These are phyloP conservation scores for Chaetura pelagica DNA, from an alignment of 2,113 vertebrate genomes.

Conservation along the genomic window DNA sequence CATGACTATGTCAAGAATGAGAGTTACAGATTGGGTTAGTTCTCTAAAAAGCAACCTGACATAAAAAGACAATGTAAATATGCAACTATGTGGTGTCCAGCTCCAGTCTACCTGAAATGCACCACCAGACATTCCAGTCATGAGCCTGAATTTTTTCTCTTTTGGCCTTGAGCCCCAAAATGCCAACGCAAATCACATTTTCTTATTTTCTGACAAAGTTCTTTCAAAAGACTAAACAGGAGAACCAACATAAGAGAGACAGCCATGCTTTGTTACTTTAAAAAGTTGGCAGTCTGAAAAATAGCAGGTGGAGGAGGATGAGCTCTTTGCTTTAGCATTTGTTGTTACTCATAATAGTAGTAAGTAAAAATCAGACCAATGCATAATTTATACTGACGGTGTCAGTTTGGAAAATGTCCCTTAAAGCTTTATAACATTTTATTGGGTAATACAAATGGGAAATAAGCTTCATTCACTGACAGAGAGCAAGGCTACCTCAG, in stretches of 20 bases:
- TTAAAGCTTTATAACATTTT: neutral
- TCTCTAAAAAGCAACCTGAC: neutral
- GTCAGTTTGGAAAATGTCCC: neutral
- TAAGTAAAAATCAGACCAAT: neutral
- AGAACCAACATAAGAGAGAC: neutral
- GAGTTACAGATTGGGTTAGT: neutral
- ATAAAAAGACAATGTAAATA: neutral
- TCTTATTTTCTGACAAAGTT: neutral
- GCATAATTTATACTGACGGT: neutral
- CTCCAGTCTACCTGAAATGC: neutral
- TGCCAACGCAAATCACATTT: neutral
- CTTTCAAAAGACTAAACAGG: neutral
- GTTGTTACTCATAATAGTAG: neutral
- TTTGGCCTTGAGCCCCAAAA: neutral
- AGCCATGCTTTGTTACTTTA: accelerated
- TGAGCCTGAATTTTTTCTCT: neutral
- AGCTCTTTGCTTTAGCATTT: neutral
- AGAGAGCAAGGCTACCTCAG: neutral
- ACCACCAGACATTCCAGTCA: neutral
- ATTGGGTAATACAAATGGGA: neutral
- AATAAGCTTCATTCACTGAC: neutral
- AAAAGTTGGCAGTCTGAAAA: neutral
- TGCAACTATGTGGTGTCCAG: neutral
- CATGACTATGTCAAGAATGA: neutral
- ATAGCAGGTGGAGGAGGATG: neutral